These are phyloP conservation scores for Brienomyrus longianalis DNA, from an alignment of 2,113 vertebrate genomes.

Conservation along the genomic window DNA sequence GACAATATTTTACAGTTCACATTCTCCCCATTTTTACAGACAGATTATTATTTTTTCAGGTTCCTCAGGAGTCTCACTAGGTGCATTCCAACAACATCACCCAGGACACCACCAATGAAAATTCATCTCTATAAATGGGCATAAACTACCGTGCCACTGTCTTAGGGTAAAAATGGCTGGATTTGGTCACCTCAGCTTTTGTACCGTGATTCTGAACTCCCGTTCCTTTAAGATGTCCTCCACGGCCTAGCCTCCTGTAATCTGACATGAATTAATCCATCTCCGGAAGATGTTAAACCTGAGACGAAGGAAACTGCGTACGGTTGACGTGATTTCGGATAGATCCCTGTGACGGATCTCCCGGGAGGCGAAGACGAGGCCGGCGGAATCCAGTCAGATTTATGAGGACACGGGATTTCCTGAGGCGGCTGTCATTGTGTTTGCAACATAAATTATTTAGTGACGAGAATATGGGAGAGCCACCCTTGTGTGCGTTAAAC, in stretches of 20 bases:
- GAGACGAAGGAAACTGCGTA: background rate
- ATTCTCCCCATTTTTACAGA: background rate
- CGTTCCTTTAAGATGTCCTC: background rate
- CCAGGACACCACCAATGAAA: background rate
- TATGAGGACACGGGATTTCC: slow-evolving; percentile 11
- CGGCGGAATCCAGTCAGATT: background rate
- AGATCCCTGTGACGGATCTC: background rate
- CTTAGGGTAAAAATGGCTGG: background rate
- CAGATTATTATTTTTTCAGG: background rate
- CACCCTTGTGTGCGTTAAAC: slow-evolving; percentile 5
- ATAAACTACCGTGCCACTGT: background rate
- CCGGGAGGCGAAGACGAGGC: background rate
- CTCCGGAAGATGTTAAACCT: background rate
- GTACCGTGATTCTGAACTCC: background rate
- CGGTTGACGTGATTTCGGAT: background rate
- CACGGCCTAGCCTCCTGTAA: background rate
- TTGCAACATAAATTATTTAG: slow-evolving; percentile 15
- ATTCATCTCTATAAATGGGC: background rate
- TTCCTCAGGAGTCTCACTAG: background rate
- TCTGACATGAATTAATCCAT: background rate
- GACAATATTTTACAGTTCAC: background rate
- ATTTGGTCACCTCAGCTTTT: background rate
- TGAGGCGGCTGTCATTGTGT: slow-evolving; percentile 15
- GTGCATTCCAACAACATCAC: background rate
- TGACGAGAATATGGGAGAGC: background rate